Evolutionary conservation across 2,888 invertebrate genomes (phyloP), one percentile per base, ranked within the genome.

Genomic region (Nezara viridula): DNA sequence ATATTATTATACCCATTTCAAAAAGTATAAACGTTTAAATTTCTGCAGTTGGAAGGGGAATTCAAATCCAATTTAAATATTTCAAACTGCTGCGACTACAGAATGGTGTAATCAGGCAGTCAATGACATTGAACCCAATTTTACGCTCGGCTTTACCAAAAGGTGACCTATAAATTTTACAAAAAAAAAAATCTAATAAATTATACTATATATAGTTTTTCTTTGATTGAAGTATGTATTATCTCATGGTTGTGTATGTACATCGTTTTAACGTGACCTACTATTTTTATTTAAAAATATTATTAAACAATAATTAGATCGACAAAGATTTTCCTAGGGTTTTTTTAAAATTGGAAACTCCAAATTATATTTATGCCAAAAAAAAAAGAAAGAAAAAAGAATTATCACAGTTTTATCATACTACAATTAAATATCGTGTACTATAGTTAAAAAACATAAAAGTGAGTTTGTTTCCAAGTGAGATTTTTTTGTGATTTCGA

Each of bases 91-190:
- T 73, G 66, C 66, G 37, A 32, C 66, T 73, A 73, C 66, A 73
- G 66, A 73, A 73, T 73, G 66, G 66, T 73, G 66, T 73, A 73
- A 73, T 73, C 66, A 73, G 37, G 19, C 66, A 73, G 32, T 73
- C 66, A 21, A 73, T 73, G 66, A 73, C 66, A 73, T 73, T 73
- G 66, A 73, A 73, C 66, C 66, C 66, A 73, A 73, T 73, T 73
- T 73, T 73, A 73, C 66, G 66, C 66, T 37, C 37, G 66, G 37
- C 66, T 73, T 21, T 37, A 19, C 66, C 32, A 32, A 21, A 73
- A 73, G 66, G 66, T 21, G 37, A 73, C 19, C 66, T 73, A n/a
- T 37, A 16, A 73, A 27, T 14, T 37, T n/a, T n/a, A n/a, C 14
- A 73, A 14, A 27, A 19, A 37, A 32, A 27, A 19, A 7, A 19